Evolutionary conservation across 1,140 invertebrate species (phyloP).

Genomic region (Mactra quadrangularis): DNA sequence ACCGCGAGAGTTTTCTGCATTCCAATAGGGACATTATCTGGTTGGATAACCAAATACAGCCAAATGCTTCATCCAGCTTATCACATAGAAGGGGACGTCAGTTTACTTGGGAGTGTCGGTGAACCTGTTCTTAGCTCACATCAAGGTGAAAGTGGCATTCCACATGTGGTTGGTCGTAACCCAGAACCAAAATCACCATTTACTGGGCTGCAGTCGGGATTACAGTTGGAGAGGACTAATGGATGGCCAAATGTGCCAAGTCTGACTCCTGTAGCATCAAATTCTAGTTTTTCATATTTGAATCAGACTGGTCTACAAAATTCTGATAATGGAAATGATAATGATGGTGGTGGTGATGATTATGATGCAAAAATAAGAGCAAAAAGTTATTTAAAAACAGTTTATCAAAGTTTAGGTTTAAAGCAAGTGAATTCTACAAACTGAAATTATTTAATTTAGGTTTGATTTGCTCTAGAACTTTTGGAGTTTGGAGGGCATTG

Average conservation of each 20-base stretch:
- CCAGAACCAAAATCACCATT: not conserved
- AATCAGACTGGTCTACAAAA: too few species aligned
- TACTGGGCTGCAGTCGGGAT: not conserved
- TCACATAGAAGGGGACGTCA: not conserved
- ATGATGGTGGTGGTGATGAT: too few species aligned
- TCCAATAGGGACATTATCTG: conserved; percentile 55
- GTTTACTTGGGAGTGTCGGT: not conserved
- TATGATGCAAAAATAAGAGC: conserved; percentile 14
- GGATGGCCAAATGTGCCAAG: not conserved
- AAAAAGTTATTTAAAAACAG: conserved; percentile 8
- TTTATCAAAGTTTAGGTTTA: conserved; percentile 2
- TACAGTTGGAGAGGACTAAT: not conserved
- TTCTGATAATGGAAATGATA: too few species aligned
- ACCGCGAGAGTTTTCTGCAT: conserved; percentile 53
- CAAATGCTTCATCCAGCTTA: conserved; percentile 39
- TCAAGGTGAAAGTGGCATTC: not conserved
- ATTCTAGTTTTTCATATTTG: too few species aligned
- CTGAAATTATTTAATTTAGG: too few species aligned
- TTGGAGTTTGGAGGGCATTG: too few species aligned
- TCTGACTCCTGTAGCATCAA: not conserved
- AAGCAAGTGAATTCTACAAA: too few species aligned
- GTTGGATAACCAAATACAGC: conserved; percentile 56
- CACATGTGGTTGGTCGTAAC: not conserved
- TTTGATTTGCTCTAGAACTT: too few species aligned
- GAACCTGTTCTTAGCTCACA: not conserved